phyloP scores from a whole-genome alignment of 1,140 invertebrate genomes.

The Physella acuta region DNA sequence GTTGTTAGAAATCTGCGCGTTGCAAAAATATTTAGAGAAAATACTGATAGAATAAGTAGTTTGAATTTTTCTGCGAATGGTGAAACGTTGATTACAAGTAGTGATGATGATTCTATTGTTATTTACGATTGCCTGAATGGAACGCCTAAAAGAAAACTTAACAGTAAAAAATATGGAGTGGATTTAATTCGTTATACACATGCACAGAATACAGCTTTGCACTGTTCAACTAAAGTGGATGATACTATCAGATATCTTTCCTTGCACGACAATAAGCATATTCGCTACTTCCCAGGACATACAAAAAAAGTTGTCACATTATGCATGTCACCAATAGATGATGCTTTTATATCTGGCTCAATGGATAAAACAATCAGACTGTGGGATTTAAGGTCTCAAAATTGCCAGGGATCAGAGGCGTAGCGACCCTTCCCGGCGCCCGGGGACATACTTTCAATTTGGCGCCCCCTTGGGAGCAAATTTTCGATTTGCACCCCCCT shows the following conservation, averaged over 20 bases:
- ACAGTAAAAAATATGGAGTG: conserved; percentile 99
- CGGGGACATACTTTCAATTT: too few species aligned
- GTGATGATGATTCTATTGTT: conserved; percentile 98
- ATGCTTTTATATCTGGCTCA: conserved; percentile 97
- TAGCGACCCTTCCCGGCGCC: too few species aligned
- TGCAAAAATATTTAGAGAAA: conserved; percentile 95
- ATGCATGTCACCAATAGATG: conserved; percentile 95
- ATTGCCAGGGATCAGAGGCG: too few species aligned
- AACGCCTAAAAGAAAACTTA: conserved; percentile 89
- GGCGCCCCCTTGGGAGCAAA: too few species aligned
- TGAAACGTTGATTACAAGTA: conserved; percentile 93
- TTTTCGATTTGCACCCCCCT: not conserved
- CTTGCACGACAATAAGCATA: conserved; percentile 98
- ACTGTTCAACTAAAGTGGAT: conserved; percentile 98
- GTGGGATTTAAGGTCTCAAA: conserved; percentile 95
- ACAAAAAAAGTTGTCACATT: conserved; percentile 96
- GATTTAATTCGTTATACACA: conserved; percentile 98
- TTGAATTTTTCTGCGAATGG: conserved; percentile 95
- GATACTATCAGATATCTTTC: conserved; percentile 95
- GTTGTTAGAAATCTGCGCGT: conserved; percentile 81
- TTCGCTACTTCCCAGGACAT: conserved; percentile 85
- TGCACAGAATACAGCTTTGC: conserved; percentile 95
- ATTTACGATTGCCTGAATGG: conserved; percentile 99
- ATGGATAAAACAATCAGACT: conserved; percentile 93
- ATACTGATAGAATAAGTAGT: conserved; percentile 96